phyloP scores from a whole-genome alignment of 2,113 vertebrate species.

The Zosterops japonicus region DNA sequence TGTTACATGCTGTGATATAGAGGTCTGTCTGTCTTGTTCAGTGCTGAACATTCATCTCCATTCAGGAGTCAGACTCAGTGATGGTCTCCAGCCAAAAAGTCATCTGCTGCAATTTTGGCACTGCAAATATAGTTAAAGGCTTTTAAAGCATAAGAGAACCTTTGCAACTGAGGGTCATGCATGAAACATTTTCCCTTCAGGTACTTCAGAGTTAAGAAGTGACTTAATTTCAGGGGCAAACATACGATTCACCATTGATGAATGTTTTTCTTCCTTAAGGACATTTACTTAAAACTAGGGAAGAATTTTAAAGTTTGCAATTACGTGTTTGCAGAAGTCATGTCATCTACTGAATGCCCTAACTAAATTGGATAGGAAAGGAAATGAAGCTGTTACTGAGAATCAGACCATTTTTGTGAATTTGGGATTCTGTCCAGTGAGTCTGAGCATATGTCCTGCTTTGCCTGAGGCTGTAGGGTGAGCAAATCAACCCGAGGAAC shows the following conservation, averaged over 20 bases:
- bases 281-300: conserved; percentile 6
- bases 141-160: not conserved
- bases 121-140: not conserved
- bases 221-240: not conserved
- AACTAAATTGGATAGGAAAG: conserved; percentile 17
- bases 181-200: conserved; percentile 14
- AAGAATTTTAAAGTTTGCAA: conserved; percentile 10
- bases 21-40: not conserved
- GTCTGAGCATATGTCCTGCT: not conserved
- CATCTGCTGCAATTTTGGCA: not conserved
- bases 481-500: not conserved
- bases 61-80: not conserved
- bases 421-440: not conserved
- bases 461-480: not conserved
- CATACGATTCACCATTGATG: not conserved
- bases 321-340: conserved; percentile 1
- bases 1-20: not conserved
- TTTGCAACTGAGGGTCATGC: conserved; percentile 5
- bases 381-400: conserved; percentile 28
- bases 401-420: conserved; percentile 15
- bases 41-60: not conserved
- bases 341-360: not conserved
- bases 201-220: not conserved
- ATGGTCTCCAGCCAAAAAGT: not conserved
- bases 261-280: conserved; percentile 23